Base-by-base conservation (phyloP, 2,113 vertebrate species). In the Gasterosteus nipponicus region DNA sequence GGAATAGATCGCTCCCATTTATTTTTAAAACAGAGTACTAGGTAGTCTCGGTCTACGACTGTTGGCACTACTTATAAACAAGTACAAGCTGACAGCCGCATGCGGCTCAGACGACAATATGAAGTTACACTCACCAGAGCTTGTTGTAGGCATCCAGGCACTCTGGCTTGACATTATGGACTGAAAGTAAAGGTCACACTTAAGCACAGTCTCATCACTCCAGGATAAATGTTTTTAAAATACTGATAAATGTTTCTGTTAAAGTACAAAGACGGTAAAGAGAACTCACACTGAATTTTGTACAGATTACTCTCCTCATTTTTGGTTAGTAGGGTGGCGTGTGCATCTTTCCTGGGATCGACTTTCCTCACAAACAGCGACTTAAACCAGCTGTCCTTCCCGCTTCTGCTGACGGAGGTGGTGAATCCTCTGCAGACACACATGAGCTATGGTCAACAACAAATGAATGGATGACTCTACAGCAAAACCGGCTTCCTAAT, bases 91-190 rank as follows among this genome's bases (percentile, higher is more conserved):
- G 19, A 65, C 9, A 56, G 58, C 5, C 59, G 38, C n/a, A 14
- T 9, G 14, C 35, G 49, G 29, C 9, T 57, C 56, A 22, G 26
- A 60, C 31, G 60, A 33, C 44, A 61, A 56, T 7, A 18, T 26
- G 9, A 54, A 54, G 57, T 14, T 67, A 59, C 63, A 90, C 96
- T 96, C 94, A 98, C 98, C 97, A 98, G 84, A 99, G 95, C 93
- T 97, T 96, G 94, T 98, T 99, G 95, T 99, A 99, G 64, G 95
- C 93, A 3, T 98, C 97, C 86, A 98, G 95, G 93, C 93, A 99
- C 89, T 99, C 98, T 19, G 98, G 98, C 87, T 99, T 99, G 81
- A 99, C 97, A 84, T 97, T 99, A 92, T 99, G 98, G 95, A 99
- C 98, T 99, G 95, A 84, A 97, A 97, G 96, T 74, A 82, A 91